Evolutionary conservation across 2,888 invertebrate species (phyloP).

Genomic region (Pocota personata): DNA sequence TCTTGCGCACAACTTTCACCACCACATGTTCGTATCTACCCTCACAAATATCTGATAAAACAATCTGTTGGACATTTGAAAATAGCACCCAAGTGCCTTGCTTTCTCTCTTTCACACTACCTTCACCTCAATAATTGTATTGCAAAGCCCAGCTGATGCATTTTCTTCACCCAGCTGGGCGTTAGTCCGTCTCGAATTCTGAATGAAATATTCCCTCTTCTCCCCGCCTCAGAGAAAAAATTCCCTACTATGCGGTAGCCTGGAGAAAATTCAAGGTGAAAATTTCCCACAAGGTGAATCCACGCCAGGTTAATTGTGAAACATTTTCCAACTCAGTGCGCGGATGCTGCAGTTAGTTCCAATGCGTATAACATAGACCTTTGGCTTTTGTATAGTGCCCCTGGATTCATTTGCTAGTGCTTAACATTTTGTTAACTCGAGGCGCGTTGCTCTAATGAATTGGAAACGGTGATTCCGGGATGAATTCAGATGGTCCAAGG

Average conservation of each 20-base stretch:
- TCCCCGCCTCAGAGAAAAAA: not conserved
- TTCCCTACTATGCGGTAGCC: slow-evolving; percentile 75
- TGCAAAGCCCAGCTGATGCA: slow-evolving; percentile 42
- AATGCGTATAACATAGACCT: not conserved
- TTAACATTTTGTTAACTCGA: not conserved
- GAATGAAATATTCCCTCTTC: slow-evolving; percentile 37
- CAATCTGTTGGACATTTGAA: slow-evolving; percentile 61
- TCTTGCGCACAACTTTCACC: slow-evolving; percentile 23
- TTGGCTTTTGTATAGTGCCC: not conserved
- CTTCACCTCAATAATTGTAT: not conserved
- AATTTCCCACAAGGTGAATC: slow-evolving; percentile 19
- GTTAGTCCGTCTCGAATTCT: slow-evolving; percentile 49
- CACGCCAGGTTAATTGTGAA: not conserved
- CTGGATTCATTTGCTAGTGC: not conserved
- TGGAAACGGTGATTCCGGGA: slow-evolving; percentile 32
- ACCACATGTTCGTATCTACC: not conserved
- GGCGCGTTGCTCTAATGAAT: slow-evolving; percentile 38
- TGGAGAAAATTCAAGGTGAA: slow-evolving; percentile 86
- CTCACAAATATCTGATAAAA: slow-evolving; percentile 27
- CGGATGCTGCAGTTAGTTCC: slow-evolving; percentile 28
- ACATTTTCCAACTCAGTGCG: slow-evolving; percentile 19
- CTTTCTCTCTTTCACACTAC: not conserved
- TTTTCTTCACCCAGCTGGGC: slow-evolving; percentile 43
- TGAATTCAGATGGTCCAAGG: slow-evolving; percentile 40
- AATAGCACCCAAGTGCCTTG: not conserved